Evolutionary conservation across 2,797 vertebrate genomes (phyloP), one percentile per base, ranked within the genome.

Genomic region (Anas flavirostris): DNA sequence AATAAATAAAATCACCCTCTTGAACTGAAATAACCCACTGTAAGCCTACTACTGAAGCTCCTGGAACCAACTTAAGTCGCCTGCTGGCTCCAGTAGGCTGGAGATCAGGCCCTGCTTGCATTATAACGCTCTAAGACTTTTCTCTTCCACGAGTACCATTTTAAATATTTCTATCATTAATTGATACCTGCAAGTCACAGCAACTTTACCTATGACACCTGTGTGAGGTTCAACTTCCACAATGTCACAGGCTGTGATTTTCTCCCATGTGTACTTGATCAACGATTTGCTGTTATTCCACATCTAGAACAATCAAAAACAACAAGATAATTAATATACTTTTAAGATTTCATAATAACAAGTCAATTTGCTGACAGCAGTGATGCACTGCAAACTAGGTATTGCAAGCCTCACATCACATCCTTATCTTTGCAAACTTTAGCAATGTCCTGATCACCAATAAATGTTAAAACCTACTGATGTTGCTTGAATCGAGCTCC

Each of bases 211-310:
- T 96, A 99, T 97, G 95, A 96, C 43, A 60, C 99, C 99, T 35
- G 92, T 50, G 93, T 88, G 96, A 75, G 99, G 99, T 85, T 98
- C 98, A 62, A 99, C 99, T 96, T 99, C 98, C 28, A 99, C 94
- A n/a, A 98, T 97, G 90, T 98, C 98, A 76, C 93, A 86, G 64
- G 96, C 58, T 2, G 67, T 95, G 43, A 98, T 93, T 73, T 94
- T 98, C 63, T 98, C 98, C 99, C 99, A 99, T 0, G 95, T 96
- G 96, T 98, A 99, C 25, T 68, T 96, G 96, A 99, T 96, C n/a
- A 82, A 33, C 5, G 98, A 98, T 94, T 91, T 99, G 97, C 99
- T 99, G 94, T 99, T 98, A 96, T 99, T 99, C 99, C 99, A 99
- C 98, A 99, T 99, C 99, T 99, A 92, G 84, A 95, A 88, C 63